Conservation (phyloP, 2,113 vertebrate species). For the Miniopterus natalensis region DNA sequence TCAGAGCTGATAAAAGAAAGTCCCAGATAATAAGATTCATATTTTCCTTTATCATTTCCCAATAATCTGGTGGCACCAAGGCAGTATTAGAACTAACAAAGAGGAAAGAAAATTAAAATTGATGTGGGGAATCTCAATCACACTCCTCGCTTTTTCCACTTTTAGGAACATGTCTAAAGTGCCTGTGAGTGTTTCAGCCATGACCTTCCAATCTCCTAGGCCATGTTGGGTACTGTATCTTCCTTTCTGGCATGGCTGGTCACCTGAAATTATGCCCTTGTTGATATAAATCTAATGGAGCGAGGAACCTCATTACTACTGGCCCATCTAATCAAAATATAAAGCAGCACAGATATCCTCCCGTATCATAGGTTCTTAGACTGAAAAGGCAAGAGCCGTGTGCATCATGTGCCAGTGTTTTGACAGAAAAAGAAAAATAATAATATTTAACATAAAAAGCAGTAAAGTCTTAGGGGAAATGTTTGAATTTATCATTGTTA, state of each 20-base stretch:
- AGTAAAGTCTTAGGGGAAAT: not conserved
- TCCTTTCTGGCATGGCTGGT: not conserved
- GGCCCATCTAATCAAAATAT: not conserved
- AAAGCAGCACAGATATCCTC: not conserved
- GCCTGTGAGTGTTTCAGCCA: not conserved
- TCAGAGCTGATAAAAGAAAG: conserved; percentile 62
- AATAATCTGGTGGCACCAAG: not conserved
- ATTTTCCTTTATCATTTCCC: conserved; percentile 64
- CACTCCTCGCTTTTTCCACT: not conserved
- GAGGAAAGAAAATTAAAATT: conserved; percentile 55
- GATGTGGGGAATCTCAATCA: not conserved
- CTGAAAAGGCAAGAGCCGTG: not conserved
- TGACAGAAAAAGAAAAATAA: not conserved
- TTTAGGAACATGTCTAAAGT: not conserved
- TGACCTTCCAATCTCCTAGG: not conserved
- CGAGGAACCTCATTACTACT: not conserved
- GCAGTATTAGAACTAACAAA: not conserved
- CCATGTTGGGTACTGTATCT: not conserved
- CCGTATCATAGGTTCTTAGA: not conserved
- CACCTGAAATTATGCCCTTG: not conserved
- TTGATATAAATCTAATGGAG: not conserved
- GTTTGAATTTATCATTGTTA: conserved; percentile 18
- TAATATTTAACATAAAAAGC: conserved; percentile 5
- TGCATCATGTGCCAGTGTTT: not conserved
- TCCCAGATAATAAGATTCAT: conserved; percentile 47